Evolutionary conservation across 2,888 invertebrate genomes (phyloP).

Genomic region (Drosophila algonquin): DNA sequence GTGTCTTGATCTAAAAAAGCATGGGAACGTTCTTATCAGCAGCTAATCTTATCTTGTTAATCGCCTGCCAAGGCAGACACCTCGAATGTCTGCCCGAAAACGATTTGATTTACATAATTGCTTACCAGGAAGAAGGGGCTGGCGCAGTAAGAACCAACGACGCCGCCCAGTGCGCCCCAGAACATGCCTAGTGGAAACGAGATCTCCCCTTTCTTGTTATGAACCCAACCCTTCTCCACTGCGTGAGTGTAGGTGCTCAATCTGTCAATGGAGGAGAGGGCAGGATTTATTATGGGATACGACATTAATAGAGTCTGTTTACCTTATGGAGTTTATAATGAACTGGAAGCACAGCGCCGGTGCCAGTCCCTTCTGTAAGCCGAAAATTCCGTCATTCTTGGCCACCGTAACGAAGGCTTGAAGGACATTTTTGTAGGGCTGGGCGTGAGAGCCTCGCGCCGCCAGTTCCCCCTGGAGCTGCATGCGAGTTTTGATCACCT

Average conservation of each 20-base stretch:
- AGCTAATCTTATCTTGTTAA: conserved; percentile 34
- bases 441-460: conserved; percentile 89
- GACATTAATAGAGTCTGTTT: neutral
- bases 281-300: neutral
- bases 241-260: conserved; percentile 91
- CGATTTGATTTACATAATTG: conserved; percentile 55
- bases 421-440: conserved; percentile 90
- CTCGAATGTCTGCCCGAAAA: neutral
- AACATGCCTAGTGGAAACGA: conserved; percentile 87
- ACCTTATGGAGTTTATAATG: conserved; percentile 89
- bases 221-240: conserved; percentile 87
- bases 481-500: conserved; percentile 92
- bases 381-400: conserved; percentile 91
- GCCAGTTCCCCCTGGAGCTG: conserved; percentile 94
- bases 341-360: conserved; percentile 95
- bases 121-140: conserved; percentile 94
- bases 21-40: conserved; percentile 85
- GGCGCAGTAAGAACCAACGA: conserved; percentile 90
- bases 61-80: conserved; percentile 4
- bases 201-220: conserved; percentile 86
- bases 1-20: conserved; percentile 81
- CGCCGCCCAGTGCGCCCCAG: conserved; percentile 91
- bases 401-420: conserved; percentile 92
- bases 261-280: conserved; percentile 79
- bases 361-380: conserved; percentile 91